Conservation (phyloP, 2,888 invertebrate species). For the Acleris sparsana region DNA sequence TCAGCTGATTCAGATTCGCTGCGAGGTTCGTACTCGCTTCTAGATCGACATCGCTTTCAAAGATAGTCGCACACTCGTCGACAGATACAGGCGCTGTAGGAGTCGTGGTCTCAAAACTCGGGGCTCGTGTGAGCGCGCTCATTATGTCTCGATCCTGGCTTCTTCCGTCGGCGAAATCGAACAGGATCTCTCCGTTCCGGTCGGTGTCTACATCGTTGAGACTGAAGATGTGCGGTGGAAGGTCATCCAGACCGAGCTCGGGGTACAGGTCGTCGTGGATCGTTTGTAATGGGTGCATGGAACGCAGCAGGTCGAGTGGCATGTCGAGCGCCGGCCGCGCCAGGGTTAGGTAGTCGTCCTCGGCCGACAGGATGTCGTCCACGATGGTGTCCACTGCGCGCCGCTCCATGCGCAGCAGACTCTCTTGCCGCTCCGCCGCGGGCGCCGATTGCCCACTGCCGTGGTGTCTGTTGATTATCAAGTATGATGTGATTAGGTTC, state of each 20-base stretch:
- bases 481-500: no score
- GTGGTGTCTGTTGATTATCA: slow-evolving; percentile 41
- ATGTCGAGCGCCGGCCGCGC: slow-evolving; percentile 36
- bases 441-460: no score
- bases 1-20: slow-evolving; percentile 75
- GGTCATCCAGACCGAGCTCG: slow-evolving; percentile 73
- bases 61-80: slow-evolving; percentile 75
- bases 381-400: slow-evolving; percentile 72
- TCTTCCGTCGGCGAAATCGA: slow-evolving; percentile 64
- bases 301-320: slow-evolving; percentile 73
- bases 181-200: slow-evolving; percentile 55
- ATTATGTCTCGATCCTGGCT: slow-evolving; percentile 71
- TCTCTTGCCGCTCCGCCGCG: no score
- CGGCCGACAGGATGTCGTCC: slow-evolving; percentile 74
- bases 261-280: slow-evolving; percentile 75
- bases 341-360: slow-evolving; percentile 74
- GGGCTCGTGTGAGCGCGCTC: slow-evolving; percentile 55
- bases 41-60: slow-evolving; percentile 76
- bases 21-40: slow-evolving; percentile 75
- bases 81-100: slow-evolving; percentile 53
- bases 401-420: no score
- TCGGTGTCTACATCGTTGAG: slow-evolving; percentile 57
- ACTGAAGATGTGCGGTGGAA: slow-evolving; percentile 70
- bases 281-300: slow-evolving; percentile 73
- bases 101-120: slow-evolving; percentile 35